These are phyloP conservation scores for Cepaea nemoralis DNA, from an alignment of 1,140 invertebrate genomes.

Conservation along the genomic window DNA sequence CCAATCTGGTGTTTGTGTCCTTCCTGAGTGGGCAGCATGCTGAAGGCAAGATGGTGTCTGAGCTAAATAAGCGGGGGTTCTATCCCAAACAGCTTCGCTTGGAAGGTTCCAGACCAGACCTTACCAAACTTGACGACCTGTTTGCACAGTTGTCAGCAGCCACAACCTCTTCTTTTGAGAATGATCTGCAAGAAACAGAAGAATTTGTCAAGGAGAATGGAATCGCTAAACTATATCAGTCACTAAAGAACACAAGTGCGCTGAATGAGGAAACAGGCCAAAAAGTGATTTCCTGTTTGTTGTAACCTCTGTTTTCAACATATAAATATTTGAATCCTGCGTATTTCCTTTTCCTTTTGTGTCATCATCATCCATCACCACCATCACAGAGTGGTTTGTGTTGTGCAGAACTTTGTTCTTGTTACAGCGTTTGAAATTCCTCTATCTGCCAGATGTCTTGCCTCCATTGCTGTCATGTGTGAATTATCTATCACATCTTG, in stretches of 20 bases:
- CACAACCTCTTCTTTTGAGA: constrained; percentile 55
- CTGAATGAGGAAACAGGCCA: no score
- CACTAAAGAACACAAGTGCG: neutral
- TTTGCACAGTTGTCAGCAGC: constrained; percentile 64
- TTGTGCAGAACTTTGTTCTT: no score
- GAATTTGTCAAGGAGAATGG: neutral
- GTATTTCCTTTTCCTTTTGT: no score
- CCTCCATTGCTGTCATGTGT: no score
- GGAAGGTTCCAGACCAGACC: constrained; percentile 62
- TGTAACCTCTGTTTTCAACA: no score
- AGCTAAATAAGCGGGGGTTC: constrained; percentile 50
- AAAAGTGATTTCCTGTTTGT: no score
- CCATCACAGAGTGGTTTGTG: no score
- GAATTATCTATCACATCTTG: no score
- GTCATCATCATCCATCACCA: no score
- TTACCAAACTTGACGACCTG: constrained; percentile 69
- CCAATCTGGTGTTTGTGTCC: constrained; percentile 69
- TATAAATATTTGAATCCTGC: no score
- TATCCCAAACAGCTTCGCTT: constrained; percentile 65
- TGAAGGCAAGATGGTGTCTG: constrained; percentile 63
- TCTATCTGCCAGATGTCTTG: no score
- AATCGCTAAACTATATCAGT: neutral
- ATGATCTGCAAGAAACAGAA: constrained; percentile 34
- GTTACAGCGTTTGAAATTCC: no score
- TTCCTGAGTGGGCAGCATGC: constrained; percentile 64